Evolutionary conservation across 2,797 vertebrate species (phyloP).

Genomic region (Simalia tracyae): DNA sequence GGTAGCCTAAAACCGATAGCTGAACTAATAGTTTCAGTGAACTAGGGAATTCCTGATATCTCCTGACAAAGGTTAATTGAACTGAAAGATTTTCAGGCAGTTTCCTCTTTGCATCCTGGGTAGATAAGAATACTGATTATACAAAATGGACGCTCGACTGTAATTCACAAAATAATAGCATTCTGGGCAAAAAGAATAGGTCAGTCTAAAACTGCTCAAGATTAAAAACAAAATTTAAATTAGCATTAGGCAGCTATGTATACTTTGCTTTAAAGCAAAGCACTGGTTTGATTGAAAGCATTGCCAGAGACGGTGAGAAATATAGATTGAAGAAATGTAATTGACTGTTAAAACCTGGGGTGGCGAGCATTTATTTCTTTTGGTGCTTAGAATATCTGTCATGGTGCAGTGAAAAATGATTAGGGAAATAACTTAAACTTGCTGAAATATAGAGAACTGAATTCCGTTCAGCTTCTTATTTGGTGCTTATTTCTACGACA

Average conservation of each 20-base stretch:
- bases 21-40: neutral
- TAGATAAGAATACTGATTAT: neutral
- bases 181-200: neutral
- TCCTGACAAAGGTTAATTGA: neutral
- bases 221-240: constrained; percentile 49
- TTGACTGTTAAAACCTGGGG: constrained; percentile 76
- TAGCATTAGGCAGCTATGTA: constrained; percentile 39
- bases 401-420: constrained; percentile 77
- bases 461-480: constrained; percentile 46
- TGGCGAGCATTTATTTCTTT: constrained; percentile 81
- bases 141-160: neutral
- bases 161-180: neutral
- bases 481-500: constrained; percentile 53
- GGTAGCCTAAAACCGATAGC: neutral
- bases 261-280: constrained; percentile 40
- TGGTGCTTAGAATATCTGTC: constrained; percentile 82
- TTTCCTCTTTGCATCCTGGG: neutral
- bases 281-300: constrained; percentile 47
- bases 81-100: neutral
- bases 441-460: constrained; percentile 47
- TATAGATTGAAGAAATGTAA: constrained; percentile 76
- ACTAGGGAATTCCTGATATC: neutral
- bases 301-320: constrained; percentile 71
- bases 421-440: constrained; percentile 72
- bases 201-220: neutral